A percentile compares a stretch with the other conserved stretches of the same genome.
These are phyloP conservation scores for Bubo blakistoni DNA, from an alignment of 2,113 vertebrate genomes.

Conservation along the genomic window DNA sequence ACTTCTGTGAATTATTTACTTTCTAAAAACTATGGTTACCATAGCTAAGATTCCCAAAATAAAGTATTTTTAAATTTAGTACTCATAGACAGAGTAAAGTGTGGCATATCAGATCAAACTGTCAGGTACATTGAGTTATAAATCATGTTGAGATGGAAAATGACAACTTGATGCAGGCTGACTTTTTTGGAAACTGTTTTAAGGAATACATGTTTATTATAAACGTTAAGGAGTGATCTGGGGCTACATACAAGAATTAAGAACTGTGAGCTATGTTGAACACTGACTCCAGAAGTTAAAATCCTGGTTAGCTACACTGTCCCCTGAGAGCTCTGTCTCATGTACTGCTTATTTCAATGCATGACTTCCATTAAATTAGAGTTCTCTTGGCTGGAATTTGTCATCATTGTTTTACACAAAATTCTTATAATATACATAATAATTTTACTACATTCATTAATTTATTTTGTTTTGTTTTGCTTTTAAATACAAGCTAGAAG, in stretches of 20 bases:
- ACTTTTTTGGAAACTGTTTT: background rate
- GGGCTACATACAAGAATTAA: background rate
- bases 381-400: background rate
- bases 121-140: background rate
- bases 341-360: background rate
- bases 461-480: background rate
- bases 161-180: background rate
- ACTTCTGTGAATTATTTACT: background rate
- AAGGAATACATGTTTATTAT: background rate
- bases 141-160: background rate
- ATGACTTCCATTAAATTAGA: background rate
- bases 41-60: background rate
- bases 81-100: background rate
- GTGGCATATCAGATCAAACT: background rate
- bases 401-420: background rate
- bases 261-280: background rate
- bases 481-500: background rate
- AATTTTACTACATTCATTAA: background rate
- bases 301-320: background rate
- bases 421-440: background rate
- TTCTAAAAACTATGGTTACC: background rate
- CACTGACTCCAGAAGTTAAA: background rate
- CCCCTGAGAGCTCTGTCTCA: background rate
- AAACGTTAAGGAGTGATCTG: background rate
- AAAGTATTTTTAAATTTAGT: background rate